These are phyloP conservation scores for Semnornis frantzii DNA, from an alignment of 2,113 vertebrate genomes.

Conservation along the genomic window DNA sequence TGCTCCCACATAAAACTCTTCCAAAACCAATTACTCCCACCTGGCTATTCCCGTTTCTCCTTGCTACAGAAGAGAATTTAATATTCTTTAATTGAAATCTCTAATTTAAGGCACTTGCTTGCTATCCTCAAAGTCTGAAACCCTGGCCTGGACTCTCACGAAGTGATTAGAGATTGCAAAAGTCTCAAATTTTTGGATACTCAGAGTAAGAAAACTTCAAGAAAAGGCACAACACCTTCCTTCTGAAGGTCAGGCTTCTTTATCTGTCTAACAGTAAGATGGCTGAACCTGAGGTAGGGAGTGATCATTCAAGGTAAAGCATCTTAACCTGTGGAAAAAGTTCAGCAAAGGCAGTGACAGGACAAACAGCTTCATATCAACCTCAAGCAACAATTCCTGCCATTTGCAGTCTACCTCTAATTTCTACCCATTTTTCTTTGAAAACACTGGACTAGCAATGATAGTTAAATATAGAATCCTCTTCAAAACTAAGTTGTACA, in stretches of 20 bases:
- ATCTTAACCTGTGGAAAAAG: not conserved
- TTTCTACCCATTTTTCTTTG: not conserved
- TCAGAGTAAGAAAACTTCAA: not conserved
- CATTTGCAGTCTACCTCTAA: not conserved
- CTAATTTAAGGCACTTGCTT: constrained; percentile 22
- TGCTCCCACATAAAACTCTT: constrained; percentile 22
- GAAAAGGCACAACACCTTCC: not conserved
- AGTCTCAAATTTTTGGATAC: not conserved
- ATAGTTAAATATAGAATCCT: not conserved
- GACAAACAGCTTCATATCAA: not conserved
- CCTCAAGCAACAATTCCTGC: not conserved
- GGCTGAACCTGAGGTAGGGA: not conserved
- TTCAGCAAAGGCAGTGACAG: not conserved
- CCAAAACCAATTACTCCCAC: constrained; percentile 54
- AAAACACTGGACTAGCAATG: not conserved
- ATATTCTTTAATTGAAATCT: constrained; percentile 49
- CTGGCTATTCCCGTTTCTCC: constrained; percentile 48
- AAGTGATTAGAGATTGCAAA: not conserved
- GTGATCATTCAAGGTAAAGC: not conserved
- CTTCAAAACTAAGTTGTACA: not conserved
- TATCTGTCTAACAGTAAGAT: not conserved
- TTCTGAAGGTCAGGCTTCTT: not conserved
- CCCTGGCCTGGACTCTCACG: not conserved
- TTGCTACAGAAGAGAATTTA: constrained; percentile 41
- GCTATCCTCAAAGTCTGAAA: not conserved